A percentile compares a stretch with the other conserved stretches of the same genome.
phyloP scores from a whole-genome alignment of 2,797 vertebrate genomes.

The Amblyraja radiata region DNA sequence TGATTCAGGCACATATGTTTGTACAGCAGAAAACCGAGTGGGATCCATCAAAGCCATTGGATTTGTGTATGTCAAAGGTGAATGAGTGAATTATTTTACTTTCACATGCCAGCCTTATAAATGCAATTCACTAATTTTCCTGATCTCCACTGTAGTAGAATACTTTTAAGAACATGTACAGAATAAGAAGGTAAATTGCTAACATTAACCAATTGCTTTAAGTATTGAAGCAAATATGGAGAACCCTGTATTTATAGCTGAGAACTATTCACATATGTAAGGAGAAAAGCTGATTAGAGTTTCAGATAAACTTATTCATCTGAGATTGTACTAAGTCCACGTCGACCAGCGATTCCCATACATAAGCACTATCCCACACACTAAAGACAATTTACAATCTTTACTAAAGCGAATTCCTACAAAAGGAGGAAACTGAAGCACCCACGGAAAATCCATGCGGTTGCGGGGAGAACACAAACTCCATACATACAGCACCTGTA shows the following conservation, averaged over 20 bases:
- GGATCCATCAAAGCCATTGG: constrained; percentile 81
- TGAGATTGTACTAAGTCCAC: neutral
- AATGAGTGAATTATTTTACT: neutral
- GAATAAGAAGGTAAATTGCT: neutral
- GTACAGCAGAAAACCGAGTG: constrained; percentile 78
- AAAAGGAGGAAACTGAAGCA: too few species aligned
- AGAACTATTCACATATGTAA: neutral
- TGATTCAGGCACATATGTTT: constrained; percentile 83
- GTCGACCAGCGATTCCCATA: too few species aligned
- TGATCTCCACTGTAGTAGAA: neutral
- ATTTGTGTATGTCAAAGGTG: constrained; percentile 90
- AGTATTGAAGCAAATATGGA: neutral
- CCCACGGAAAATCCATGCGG: too few species aligned
- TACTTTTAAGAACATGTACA: neutral
- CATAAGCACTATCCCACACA: too few species aligned
- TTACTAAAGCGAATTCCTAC: too few species aligned
- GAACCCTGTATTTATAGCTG: neutral
- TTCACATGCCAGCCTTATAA: neutral
- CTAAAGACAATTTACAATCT: too few species aligned
- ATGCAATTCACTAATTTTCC: neutral
- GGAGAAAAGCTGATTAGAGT: neutral
- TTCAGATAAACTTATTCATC: neutral
- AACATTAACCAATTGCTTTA: neutral
- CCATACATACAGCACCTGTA: too few species aligned
- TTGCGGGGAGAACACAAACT: too few species aligned